phyloP scores from a whole-genome alignment of 2,888 invertebrate species.

The Diarsia dahlii region DNA sequence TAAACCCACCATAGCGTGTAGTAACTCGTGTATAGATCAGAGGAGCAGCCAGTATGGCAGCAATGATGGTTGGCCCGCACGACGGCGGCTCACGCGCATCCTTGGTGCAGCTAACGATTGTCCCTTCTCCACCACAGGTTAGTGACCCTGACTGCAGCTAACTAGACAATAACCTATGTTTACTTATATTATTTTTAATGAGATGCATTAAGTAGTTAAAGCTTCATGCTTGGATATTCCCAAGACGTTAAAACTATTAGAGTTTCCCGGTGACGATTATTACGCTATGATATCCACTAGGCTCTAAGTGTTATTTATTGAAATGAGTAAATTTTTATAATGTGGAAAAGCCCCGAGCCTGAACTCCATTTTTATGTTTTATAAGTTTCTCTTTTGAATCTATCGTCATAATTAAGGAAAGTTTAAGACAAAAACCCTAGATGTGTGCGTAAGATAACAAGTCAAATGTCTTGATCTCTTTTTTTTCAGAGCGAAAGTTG shows the following conservation, averaged over 20 bases:
- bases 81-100: constrained; percentile 84
- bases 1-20: constrained; percentile 46
- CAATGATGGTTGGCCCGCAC: constrained; percentile 80
- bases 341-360: neutral
- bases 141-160: constrained; percentile 78
- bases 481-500: constrained; percentile 28
- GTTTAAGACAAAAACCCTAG: neutral
- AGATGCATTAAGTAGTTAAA: constrained; percentile 48
- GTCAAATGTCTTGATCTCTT: neutral
- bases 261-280: constrained; percentile 25
- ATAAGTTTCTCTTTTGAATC: neutral
- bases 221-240: constrained; percentile 49
- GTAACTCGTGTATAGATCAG: constrained; percentile 58
- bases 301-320: neutral
- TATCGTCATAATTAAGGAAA: neutral
- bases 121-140: constrained; percentile 84
- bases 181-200: constrained; percentile 63
- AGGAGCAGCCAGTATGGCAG: constrained; percentile 69
- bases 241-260: constrained; percentile 25
- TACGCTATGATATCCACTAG: constrained; percentile 24
- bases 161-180: constrained; percentile 67
- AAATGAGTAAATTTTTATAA: neutral
- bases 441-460: neutral
- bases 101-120: constrained; percentile 79
- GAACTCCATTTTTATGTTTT: neutral